Percentiles rank a stretch among this genome's conserved stretches.
These are phyloP conservation scores for Perca schrenkii DNA, from an alignment of 2,113 vertebrate species.

Conservation along the genomic window DNA sequence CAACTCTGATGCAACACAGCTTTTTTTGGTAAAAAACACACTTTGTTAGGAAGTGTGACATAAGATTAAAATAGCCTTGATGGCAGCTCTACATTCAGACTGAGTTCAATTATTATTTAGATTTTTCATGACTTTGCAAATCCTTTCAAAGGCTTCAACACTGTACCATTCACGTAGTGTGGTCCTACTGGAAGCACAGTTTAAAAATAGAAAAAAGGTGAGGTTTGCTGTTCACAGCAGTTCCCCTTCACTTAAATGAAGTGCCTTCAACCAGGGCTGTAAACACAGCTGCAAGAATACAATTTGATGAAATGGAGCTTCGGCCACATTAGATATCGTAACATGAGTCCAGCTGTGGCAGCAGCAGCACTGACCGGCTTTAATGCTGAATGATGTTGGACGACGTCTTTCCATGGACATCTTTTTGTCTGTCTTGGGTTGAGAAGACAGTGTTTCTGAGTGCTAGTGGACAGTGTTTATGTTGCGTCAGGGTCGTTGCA, in stretches of 20 bases:
- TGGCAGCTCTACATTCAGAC: conserved; percentile 52
- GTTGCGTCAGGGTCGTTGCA: conserved; percentile 84
- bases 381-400: conserved; percentile 1
- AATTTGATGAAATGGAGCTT: conserved; percentile 1
- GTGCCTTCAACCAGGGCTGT: not conserved
- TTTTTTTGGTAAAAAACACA: not conserved
- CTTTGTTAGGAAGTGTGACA: conserved; percentile 7
- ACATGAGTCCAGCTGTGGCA: conserved; percentile 8
- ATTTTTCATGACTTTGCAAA: not conserved
- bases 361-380: conserved; percentile 28
- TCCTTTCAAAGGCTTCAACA: conserved; percentile 37
- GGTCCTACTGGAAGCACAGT: conserved; percentile 21
- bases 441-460: conserved; percentile 7
- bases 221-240: conserved; percentile 23
- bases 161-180: conserved; percentile 61
- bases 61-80: conserved; percentile 9
- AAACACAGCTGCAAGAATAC: not conserved
- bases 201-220: conserved; percentile 14
- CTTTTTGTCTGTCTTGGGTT: not conserved
- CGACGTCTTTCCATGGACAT: not conserved
- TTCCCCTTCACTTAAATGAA: conserved; percentile 29
- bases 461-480: not conserved
- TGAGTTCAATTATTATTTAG: conserved; percentile 14
- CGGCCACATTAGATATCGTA: not conserved
- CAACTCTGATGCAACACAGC: conserved; percentile 5